Conservation (phyloP, 1,140 invertebrate species). For the Papilio xuthus region DNA sequence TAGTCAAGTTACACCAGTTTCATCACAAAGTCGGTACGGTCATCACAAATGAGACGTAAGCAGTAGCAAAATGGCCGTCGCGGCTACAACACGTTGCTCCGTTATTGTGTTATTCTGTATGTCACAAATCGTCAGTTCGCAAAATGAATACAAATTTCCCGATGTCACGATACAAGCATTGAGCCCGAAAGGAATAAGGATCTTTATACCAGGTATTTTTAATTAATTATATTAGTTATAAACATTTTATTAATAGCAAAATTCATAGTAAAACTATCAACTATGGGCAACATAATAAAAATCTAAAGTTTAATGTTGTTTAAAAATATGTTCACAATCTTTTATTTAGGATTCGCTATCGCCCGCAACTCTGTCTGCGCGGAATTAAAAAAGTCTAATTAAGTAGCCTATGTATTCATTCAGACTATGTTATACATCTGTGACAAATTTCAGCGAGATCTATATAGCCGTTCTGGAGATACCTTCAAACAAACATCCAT, state of each 20-base stretch:
- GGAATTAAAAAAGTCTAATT: no score
- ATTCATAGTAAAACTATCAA: constrained; percentile 11
- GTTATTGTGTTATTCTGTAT: background rate
- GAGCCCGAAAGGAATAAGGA: constrained; percentile 48
- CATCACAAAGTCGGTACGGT: constrained; percentile 5
- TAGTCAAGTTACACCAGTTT: background rate
- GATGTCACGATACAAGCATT: constrained; percentile 48
- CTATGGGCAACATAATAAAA: no score
- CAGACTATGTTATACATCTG: no score
- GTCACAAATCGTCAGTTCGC: constrained; percentile 35
- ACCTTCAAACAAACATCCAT: no score
- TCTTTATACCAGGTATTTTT: constrained; percentile 49
- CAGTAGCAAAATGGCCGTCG: constrained; percentile 35
- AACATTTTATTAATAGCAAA: background rate
- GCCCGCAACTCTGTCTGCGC: no score
- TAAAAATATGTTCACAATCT: no score
- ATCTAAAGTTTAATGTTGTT: no score
- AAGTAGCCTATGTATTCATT: no score
- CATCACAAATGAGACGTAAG: constrained; percentile 22
- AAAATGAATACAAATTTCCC: constrained; percentile 41
- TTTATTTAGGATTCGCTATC: no score
- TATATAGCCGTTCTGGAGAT: no score
- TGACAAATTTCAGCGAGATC: no score
- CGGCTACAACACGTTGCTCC: background rate
- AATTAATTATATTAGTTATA: background rate